Base-by-base conservation (phyloP, 2,797 vertebrate species). In the Coregonus suidteri region DNA sequence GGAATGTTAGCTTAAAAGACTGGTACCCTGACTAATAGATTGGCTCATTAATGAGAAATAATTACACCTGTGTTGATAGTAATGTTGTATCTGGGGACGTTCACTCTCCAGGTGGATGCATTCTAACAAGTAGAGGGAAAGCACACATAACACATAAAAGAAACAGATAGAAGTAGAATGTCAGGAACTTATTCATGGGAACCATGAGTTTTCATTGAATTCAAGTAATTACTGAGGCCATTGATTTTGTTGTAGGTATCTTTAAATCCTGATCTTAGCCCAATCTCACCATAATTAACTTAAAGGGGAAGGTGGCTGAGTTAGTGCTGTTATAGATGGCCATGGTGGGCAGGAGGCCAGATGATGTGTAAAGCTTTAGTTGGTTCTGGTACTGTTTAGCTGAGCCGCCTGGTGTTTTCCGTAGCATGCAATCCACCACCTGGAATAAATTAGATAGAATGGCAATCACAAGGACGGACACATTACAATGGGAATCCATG, bases 31-130 rank as follows among this genome's bases (percentile, higher is more conserved):
- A 11, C 18, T 18, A 13, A n/a, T 35, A 4, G 31, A 59, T 7
- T 0, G 0, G 30, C 7, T 41, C 18, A 41, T 20, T 11, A 47
- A 70, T 70, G 7, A 52, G 15, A 18, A 13, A 20, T 69, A 1
- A 72, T 11, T n/a, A 37, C 47, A 77, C 76, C 69, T 77, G 53
- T 62, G 41, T 71, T 71, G 70, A 77, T 59, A 20, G 76, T 77
- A 15, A 77, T 62, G 69, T 72, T 62, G 3, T n/a, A 15, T 20
- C 69, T 70, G 52, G 76, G 69, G 76, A 77, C 31, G 35, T 72
- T 71, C 9, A 77, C 70, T 25, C 54, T 37, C 76, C 76, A 77
- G 18, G 6, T 31, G 1, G 73, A 62, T 15, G 35, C 34, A 11
- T 62, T 62, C 73, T 74, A 59, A 73, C 31, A 64, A 6, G 30